Percentiles rank a stretch among this genome's conserved stretches.
phyloP scores from a whole-genome alignment of 1,140 invertebrate genomes.

The Drosophila aff. region DNA sequence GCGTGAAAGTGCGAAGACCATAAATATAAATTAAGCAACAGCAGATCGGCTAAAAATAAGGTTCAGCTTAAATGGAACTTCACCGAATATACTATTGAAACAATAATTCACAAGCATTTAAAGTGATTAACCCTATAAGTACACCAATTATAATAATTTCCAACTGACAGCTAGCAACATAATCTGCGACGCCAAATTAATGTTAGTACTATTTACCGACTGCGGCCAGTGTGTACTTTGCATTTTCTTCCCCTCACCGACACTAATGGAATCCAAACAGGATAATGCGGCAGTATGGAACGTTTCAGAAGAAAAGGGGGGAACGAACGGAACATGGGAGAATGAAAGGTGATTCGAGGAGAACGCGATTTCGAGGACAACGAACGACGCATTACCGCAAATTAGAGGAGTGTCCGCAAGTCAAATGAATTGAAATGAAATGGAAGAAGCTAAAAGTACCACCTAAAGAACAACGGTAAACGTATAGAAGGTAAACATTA shows the following conservation, averaged over 20 bases:
- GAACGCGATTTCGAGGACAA: constrained; percentile 12
- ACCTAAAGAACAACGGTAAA: constrained; percentile 32
- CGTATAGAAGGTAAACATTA: constrained; percentile 32
- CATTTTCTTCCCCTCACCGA: neutral
- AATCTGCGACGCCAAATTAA: neutral
- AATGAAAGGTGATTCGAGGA: constrained; percentile 7
- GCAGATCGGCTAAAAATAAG: constrained; percentile 7
- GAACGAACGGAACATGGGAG: neutral
- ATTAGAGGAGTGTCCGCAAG: constrained; percentile 60
- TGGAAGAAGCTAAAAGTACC: constrained; percentile 19
- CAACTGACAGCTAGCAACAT: neutral
- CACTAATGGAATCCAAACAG: constrained; percentile 8
- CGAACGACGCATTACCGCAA: constrained; percentile 53
- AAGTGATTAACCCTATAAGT: too few species aligned
- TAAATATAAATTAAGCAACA: constrained; percentile 45
- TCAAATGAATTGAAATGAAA: constrained; percentile 49
- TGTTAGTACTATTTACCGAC: constrained; percentile 21
- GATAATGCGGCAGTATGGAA: constrained; percentile 3
- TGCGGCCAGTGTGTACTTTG: constrained; percentile 3
- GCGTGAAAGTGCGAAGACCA: constrained; percentile 27
- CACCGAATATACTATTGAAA: neutral
- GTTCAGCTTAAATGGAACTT: too few species aligned
- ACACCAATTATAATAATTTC: neutral
- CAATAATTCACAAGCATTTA: neutral
- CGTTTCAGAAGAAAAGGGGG: neutral